A percentile compares a stretch with the other conserved stretches of the same genome.
Evolutionary conservation across 2,113 vertebrate species (phyloP).

Genomic region (Notiomystis cincta): DNA sequence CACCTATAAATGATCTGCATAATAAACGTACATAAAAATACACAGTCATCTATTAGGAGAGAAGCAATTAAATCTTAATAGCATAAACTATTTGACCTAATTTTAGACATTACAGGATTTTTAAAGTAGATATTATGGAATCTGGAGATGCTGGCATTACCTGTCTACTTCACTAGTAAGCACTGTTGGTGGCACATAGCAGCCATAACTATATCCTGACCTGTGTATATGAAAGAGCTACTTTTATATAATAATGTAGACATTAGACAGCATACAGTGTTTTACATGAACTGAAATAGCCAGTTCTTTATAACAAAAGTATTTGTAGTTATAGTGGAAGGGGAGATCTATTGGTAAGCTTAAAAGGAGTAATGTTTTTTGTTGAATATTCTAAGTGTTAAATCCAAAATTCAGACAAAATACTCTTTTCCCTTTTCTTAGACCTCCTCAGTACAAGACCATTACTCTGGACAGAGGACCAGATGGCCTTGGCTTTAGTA

Average conservation of each 20-base stretch:
- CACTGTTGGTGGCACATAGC: background rate
- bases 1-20: background rate
- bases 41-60: background rate
- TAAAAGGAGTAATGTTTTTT: background rate
- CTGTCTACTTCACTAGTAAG: background rate
- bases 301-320: background rate
- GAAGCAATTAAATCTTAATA: background rate
- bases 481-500: slow-evolving; percentile 96
- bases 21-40: background rate
- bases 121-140: background rate
- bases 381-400: background rate
- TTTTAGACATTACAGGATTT: background rate
- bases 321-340: background rate
- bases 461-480: slow-evolving; percentile 90
- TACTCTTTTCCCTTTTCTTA: slow-evolving; percentile 28
- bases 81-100: background rate
- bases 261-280: background rate
- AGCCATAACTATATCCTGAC: background rate
- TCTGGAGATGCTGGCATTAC: background rate
- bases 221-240: background rate
- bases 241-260: background rate
- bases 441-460: slow-evolving; percentile 92
- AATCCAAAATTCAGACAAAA: background rate
- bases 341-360: background rate
- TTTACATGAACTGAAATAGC: background rate